These are phyloP conservation scores for Nemapogon koenigi DNA, from an alignment of 2,888 invertebrate species.

Conservation along the genomic window DNA sequence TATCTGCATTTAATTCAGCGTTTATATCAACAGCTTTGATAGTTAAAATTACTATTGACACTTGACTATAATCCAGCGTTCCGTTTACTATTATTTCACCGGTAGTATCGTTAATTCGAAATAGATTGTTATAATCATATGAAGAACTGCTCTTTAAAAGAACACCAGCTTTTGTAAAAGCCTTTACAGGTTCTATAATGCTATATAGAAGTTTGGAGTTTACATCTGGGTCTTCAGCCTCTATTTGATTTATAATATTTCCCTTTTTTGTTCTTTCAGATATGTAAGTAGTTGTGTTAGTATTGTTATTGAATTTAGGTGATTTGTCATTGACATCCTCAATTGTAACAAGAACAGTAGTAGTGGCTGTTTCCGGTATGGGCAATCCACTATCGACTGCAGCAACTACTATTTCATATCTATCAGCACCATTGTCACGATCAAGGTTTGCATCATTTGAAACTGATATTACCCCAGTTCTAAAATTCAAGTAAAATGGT, in stretches of 20 bases:
- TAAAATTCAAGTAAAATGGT: slow-evolving; percentile 25
- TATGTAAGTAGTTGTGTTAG: slow-evolving; percentile 71
- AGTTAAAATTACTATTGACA: slow-evolving; percentile 76
- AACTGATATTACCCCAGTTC: slow-evolving; percentile 73
- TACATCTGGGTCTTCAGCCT: slow-evolving; percentile 75
- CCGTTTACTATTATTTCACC: slow-evolving; percentile 75
- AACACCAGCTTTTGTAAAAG: slow-evolving; percentile 78
- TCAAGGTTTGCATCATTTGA: slow-evolving; percentile 77
- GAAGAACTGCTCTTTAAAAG: slow-evolving; percentile 65
- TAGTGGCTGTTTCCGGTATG: slow-evolving; percentile 78
- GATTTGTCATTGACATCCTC: slow-evolving; percentile 84
- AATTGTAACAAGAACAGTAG: slow-evolving; percentile 74
- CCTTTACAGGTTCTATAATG: slow-evolving; percentile 71
- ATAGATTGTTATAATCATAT: slow-evolving; percentile 71
- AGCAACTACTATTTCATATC: slow-evolving; percentile 74
- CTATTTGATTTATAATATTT: slow-evolving; percentile 67
- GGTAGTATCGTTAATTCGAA: slow-evolving; percentile 71
- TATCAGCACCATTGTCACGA: slow-evolving; percentile 70
- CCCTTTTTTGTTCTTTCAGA: slow-evolving; percentile 72
- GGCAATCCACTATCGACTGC: slow-evolving; percentile 79
- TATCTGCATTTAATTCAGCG: slow-evolving; percentile 69
- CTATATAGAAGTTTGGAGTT: slow-evolving; percentile 73
- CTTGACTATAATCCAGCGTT: slow-evolving; percentile 73
- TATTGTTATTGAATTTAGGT: slow-evolving; percentile 73
- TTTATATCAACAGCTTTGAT: slow-evolving; percentile 74